Conservation (phyloP, 2,797 vertebrate species). For the Selene dorsalis region DNA sequence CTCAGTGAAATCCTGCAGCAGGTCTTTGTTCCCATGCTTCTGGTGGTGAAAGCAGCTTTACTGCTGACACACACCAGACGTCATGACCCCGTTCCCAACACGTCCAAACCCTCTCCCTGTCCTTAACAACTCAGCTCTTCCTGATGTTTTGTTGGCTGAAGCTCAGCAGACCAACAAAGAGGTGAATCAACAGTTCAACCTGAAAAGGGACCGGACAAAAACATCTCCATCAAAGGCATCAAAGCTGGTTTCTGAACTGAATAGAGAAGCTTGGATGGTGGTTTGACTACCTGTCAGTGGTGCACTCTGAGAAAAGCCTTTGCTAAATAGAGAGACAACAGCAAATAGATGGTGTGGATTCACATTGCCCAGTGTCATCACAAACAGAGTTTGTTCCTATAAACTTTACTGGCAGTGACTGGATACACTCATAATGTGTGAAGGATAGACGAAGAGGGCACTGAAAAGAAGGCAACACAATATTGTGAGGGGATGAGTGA, state of each 20-base stretch:
- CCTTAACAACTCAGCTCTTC: conserved; percentile 68
- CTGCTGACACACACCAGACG: conserved; percentile 77
- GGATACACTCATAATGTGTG: conserved; percentile 68
- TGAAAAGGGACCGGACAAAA: conserved; percentile 71
- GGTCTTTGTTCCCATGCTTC: conserved; percentile 70
- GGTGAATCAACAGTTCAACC: conserved; percentile 57
- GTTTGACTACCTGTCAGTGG: conserved; percentile 62
- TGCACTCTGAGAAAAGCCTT: conserved; percentile 62
- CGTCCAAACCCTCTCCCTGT: conserved; percentile 66
- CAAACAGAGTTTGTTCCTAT: conserved; percentile 77
- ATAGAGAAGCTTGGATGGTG: conserved; percentile 52
- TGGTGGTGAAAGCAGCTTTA: conserved; percentile 71
- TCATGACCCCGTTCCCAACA: conserved; percentile 70
- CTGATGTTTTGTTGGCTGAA: conserved; percentile 73
- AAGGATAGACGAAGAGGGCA: conserved; percentile 13
- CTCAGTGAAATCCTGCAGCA: conserved; percentile 56
- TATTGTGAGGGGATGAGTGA: not conserved
- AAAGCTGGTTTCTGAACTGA: conserved; percentile 62
- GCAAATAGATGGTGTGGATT: conserved; percentile 71
- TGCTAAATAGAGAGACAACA: conserved; percentile 70
- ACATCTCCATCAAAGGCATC: conserved; percentile 67
- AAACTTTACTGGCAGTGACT: conserved; percentile 73
- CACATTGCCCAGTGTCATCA: conserved; percentile 56
- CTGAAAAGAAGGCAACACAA: conserved; percentile 25
- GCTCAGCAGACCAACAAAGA: conserved; percentile 61